Evolutionary conservation across 2,113 vertebrate genomes (phyloP).

Genomic region (Dascyllus trimaculatus): DNA sequence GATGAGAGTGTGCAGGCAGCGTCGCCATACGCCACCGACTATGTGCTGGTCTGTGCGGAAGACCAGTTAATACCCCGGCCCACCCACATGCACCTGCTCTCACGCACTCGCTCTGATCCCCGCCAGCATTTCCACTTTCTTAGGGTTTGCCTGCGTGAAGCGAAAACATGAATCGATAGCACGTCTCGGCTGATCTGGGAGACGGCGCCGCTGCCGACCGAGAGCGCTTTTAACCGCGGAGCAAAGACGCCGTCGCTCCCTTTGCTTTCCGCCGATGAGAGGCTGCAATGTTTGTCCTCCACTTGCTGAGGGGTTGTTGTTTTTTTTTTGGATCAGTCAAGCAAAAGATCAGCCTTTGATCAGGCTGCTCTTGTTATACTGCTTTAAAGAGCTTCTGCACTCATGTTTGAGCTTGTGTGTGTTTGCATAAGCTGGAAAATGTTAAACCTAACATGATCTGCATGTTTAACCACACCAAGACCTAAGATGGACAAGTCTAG

Average conservation of each 20-base stretch:
- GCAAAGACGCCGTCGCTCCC: constrained; percentile 17
- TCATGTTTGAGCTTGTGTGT: neutral
- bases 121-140: constrained; percentile 58
- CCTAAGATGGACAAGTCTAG: too few species aligned
- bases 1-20: too few species aligned
- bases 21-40: too few species aligned
- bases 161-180: constrained; percentile 67
- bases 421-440: neutral
- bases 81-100: neutral
- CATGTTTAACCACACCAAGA: neutral
- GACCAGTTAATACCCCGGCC: constrained; percentile 10
- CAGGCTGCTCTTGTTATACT: constrained; percentile 15
- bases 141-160: constrained; percentile 50
- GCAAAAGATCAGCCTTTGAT: constrained; percentile 55
- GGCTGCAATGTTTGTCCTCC: constrained; percentile 44
- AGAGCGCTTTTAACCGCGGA: constrained; percentile 50
- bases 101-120: constrained; percentile 26
- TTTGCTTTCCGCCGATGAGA: constrained; percentile 23
- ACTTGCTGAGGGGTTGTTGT: neutral
- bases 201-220: constrained; percentile 33
- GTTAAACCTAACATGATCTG: constrained; percentile 22
- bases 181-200: constrained; percentile 42
- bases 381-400: constrained; percentile 18
- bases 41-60: too few species aligned
- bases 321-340: constrained; percentile 51